Evolutionary conservation across 2,888 invertebrate species (phyloP).

Genomic region (Hypsopygia costalis): DNA sequence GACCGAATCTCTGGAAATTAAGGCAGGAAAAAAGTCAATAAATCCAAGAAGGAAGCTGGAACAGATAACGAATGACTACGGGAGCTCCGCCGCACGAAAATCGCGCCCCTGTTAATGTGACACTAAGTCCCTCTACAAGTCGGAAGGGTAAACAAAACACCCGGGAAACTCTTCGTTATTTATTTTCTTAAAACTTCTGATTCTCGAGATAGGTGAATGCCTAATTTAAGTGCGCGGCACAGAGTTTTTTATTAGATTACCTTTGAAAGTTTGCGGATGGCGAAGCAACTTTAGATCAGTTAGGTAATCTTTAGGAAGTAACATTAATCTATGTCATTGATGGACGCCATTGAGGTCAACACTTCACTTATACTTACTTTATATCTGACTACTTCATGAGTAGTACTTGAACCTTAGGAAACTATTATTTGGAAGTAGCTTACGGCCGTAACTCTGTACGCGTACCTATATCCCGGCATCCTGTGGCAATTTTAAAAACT

Average conservation of each 20-base stretch:
- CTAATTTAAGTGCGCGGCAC: conserved; percentile 22
- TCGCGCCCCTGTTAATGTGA: conserved; percentile 47
- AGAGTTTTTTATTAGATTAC: conserved; percentile 34
- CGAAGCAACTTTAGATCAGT: conserved; percentile 17
- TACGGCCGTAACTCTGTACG: too few relatives aligned
- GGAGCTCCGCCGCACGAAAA: conserved; percentile 25
- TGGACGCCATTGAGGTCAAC: background rate
- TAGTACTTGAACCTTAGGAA: background rate
- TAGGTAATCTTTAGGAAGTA: conserved; percentile 14
- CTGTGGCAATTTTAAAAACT: too few relatives aligned
- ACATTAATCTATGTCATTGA: conserved; percentile 6
- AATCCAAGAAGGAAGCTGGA: conserved; percentile 63
- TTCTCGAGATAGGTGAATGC: conserved; percentile 30
- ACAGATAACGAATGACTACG: conserved; percentile 64
- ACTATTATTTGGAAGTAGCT: too few relatives aligned
- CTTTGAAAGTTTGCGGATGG: conserved; percentile 22
- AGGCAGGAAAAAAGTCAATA: conserved; percentile 74
- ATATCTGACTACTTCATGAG: background rate
- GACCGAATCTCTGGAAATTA: conserved; percentile 77
- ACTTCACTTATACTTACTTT: background rate
- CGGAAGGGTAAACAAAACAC: conserved; percentile 40
- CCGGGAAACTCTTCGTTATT: conserved; percentile 17
- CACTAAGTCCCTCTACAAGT: conserved; percentile 38
- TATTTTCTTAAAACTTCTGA: conserved; percentile 26
- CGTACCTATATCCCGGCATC: too few relatives aligned